Evolutionary conservation across 2,113 vertebrate genomes (phyloP), one percentile per base, ranked within the genome.

Genomic region (Zosterops pallidus): DNA sequence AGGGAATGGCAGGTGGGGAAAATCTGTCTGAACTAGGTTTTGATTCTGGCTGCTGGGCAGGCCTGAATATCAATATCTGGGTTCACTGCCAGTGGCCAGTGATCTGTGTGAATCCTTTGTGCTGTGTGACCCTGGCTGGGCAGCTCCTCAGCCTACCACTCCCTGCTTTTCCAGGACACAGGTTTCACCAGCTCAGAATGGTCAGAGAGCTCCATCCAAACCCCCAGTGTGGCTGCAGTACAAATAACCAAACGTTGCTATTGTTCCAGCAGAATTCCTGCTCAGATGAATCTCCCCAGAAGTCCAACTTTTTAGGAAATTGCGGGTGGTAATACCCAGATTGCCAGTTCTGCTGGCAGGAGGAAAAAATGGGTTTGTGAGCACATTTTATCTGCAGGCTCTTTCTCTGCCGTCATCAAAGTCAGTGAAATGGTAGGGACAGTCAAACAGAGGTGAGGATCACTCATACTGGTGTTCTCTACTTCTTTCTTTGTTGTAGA

Each of bases 351-450:
- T 84, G 29, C 49, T 85, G 19, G 11, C 63, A 80, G 81, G 39
- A 77, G 75, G 44, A 15, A 52, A 39, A 50, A n/a, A 9, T 31
- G 75, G 56, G 39, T 86, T 92, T 86, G 18, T 2, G 8, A 70
- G 50, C 14, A 50, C 9, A 3, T 72, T 88, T 92, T 65, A 65
- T 35, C 39, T 77, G 25, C 26, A 0, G 15, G 14, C 22, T 91
- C n/a, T 70, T 63, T 74, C 60, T 82, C 64, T 62, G 31, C 41
- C 50, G 11, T 68, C 53, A 60, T 88, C 75, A 88, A 89, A 93
- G 59, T 37, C 71, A 63, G 33, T 42, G 62, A 85, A 93, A 79
- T 5, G 3, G 59, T 50, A 24, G 63, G 63, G 88, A 90, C 22
- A 49, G 79, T 93, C 63, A 90, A 62, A 82, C 20, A 80, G 55